Evolutionary conservation across 2,888 invertebrate species (phyloP).

Genomic region (Listrodromus nycthemerus): DNA sequence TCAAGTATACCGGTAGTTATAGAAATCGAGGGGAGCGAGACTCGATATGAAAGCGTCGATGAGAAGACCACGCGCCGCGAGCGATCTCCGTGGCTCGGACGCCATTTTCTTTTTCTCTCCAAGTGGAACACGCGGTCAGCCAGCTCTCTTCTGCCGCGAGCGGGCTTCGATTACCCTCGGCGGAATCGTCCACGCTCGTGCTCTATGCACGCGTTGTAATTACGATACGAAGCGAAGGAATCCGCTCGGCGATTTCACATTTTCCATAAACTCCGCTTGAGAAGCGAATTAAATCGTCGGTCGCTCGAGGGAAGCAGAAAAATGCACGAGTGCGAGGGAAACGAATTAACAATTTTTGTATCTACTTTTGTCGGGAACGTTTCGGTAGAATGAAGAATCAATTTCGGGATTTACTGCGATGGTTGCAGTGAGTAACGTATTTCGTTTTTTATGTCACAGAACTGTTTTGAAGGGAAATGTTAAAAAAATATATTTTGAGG

Average conservation of each 20-base stretch:
- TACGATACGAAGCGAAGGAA: slow-evolving; percentile 56
- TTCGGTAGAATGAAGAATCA: too few relatives aligned
- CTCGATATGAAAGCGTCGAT: slow-evolving; percentile 64
- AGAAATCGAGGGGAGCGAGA: slow-evolving; percentile 21
- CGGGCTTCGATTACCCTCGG: slow-evolving; percentile 41
- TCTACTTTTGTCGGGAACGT: too few relatives aligned
- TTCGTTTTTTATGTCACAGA: too few relatives aligned
- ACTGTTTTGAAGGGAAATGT: too few relatives aligned
- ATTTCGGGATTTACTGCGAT: too few relatives aligned
- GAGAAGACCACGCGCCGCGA: slow-evolving; percentile 1
- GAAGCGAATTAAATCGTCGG: neutral
- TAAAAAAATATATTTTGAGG: too few relatives aligned
- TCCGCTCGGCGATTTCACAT: slow-evolving; percentile 65
- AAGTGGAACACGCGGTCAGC: slow-evolving; percentile 64
- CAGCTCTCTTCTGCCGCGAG: slow-evolving; percentile 31
- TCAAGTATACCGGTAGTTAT: slow-evolving; percentile 34
- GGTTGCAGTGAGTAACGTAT: too few relatives aligned
- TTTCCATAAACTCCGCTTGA: slow-evolving; percentile 46
- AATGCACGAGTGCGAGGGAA: too few relatives aligned
- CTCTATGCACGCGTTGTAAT: slow-evolving; percentile 47
- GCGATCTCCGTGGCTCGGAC: slow-evolving; percentile 31
- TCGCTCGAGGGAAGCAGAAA: neutral
- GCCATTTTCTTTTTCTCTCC: slow-evolving; percentile 23
- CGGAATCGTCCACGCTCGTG: slow-evolving; percentile 9
- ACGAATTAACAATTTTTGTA: too few relatives aligned